These are phyloP conservation scores for Heliothis peltigera DNA, from an alignment of 2,888 invertebrate genomes.

Conservation along the genomic window DNA sequence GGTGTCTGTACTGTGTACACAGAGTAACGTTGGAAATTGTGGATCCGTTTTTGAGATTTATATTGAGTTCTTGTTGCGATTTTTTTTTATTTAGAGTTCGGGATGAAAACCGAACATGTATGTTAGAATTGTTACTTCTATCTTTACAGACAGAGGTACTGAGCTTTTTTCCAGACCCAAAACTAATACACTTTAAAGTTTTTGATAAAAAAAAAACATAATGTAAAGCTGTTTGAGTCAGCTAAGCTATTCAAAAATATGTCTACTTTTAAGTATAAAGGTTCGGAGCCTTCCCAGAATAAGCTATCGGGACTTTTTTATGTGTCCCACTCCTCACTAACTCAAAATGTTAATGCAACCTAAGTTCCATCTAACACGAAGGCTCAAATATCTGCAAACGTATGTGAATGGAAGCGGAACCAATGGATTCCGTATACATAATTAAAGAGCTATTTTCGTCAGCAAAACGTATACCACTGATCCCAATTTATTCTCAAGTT, in stretches of 20 bases:
- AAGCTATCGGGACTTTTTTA: too few species aligned
- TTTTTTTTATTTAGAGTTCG: too few species aligned
- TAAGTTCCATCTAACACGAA: conserved; percentile 20
- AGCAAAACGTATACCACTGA: conserved; percentile 39
- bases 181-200: too few species aligned
- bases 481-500: conserved; percentile 34
- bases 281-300: too few species aligned
- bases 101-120: too few species aligned
- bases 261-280: too few species aligned
- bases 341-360: conserved; percentile 38
- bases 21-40: not conserved
- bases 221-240: too few species aligned
- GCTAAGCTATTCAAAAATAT: too few species aligned
- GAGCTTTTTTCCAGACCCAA: too few species aligned
- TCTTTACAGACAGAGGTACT: too few species aligned
- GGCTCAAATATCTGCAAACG: conserved; percentile 44
- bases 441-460: conserved; percentile 58
- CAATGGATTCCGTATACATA: conserved; percentile 61
- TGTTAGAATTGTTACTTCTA: too few species aligned
- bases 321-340: conserved; percentile 4
- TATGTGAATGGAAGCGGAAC: conserved; percentile 42
- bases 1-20: not conserved
- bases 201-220: too few species aligned
- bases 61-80: not conserved
- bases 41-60: not conserved